Conservation (phyloP, 2,888 invertebrate genomes). For the Drosophila borealis region DNA sequence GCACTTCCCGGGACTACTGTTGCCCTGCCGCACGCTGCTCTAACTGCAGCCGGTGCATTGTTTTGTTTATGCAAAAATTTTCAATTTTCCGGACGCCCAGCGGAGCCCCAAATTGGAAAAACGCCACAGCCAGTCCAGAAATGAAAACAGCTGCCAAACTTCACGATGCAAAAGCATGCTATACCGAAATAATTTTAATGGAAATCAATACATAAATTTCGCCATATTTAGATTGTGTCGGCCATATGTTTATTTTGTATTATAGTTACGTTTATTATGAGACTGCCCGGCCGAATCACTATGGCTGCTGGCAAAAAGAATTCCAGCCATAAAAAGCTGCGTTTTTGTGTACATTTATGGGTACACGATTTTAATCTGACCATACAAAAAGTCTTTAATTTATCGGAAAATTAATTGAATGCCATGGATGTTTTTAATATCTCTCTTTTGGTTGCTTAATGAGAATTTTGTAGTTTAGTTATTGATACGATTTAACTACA, state of each 20-base stretch:
- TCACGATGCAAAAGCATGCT: conserved; percentile 11
- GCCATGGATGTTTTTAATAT: conserved; percentile 11
- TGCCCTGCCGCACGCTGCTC: conserved; percentile 5
- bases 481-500: neutral
- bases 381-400: conserved; percentile 56
- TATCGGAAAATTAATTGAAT: conserved; percentile 53
- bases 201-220: conserved; percentile 79
- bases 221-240: conserved; percentile 76
- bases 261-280: conserved; percentile 76
- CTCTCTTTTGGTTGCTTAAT: neutral
- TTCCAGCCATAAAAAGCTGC: conserved; percentile 30
- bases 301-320: conserved; percentile 43
- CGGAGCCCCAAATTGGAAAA: conserved; percentile 70
- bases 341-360: neutral
- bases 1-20: conserved; percentile 64
- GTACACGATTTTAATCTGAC: conserved; percentile 43
- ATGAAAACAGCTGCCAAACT: conserved; percentile 15
- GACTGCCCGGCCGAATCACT: conserved; percentile 19
- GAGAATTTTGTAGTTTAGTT: neutral
- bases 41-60: conserved; percentile 49
- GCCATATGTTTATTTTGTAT: conserved; percentile 76
- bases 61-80: conserved; percentile 73
- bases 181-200: conserved; percentile 67
- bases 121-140: conserved; percentile 43
- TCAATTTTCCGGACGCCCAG: conserved; percentile 73